Evolutionary conservation across 2,888 invertebrate genomes (phyloP).

Genomic region (Synanthedon tipuliformis): DNA sequence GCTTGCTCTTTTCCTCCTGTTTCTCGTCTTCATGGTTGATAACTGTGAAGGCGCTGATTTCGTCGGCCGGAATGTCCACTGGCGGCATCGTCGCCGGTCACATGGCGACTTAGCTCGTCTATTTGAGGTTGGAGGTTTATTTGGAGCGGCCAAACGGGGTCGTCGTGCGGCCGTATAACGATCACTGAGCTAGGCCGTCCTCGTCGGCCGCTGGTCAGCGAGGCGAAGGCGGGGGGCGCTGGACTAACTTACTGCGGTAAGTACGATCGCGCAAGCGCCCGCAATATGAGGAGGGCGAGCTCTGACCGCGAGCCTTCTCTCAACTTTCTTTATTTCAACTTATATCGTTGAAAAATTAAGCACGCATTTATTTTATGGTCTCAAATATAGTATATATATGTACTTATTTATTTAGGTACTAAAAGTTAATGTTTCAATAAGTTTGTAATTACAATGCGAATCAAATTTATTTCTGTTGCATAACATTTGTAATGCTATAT

Average conservation of each 20-base stretch:
- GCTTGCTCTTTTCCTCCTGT: not conserved
- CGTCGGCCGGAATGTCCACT: conserved; percentile 23
- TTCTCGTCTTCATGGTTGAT: conserved; percentile 22
- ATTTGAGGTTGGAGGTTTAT: too few relatives aligned
- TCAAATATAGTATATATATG: too few relatives aligned
- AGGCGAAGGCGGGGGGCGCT: conserved; percentile 3
- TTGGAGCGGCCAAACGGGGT: conserved; percentile 3
- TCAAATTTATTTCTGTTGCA: too few relatives aligned
- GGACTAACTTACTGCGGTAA: conserved; percentile 17
- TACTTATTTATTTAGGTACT: too few relatives aligned
- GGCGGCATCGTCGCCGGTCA: conserved; percentile 38
- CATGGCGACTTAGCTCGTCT: conserved; percentile 1
- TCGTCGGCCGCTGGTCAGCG: conserved; percentile 21
- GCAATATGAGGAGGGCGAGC: conserved; percentile 19
- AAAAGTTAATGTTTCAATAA: too few relatives aligned
- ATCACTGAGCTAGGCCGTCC: conserved; percentile 2
- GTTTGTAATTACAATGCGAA: too few relatives aligned
- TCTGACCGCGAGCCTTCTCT: conserved; percentile 1
- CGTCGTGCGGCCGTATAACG: conserved; percentile 6
- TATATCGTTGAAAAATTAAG: too few relatives aligned
- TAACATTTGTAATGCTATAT: too few relatives aligned
- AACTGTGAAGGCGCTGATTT: conserved; percentile 39
- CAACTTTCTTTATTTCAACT: conserved; percentile 1
- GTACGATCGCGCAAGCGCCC: conserved; percentile 37
- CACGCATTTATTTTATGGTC: too few relatives aligned